Base-by-base conservation (phyloP, 92 coral and sea anemone genomes). In the Paramuricea clavata region DNA sequence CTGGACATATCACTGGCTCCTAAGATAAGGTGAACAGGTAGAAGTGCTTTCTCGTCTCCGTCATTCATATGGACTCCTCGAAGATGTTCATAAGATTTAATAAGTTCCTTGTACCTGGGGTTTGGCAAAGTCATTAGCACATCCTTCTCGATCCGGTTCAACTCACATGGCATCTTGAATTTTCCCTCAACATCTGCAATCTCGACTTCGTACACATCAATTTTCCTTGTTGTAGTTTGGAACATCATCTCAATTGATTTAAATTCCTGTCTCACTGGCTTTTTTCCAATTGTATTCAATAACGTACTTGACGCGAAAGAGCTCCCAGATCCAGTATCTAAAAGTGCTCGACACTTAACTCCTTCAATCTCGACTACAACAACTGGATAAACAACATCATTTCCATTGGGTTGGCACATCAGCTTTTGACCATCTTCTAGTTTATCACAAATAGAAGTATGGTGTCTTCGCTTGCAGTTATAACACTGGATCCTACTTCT, bases 1-100 rank as follows among this genome's bases (percentile, higher is more conserved):
- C 52, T 47, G 52, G 52, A 47, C 52, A 47, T 12, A 12, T 39
- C 52, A 15, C 52, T 47, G 52, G 15, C 9, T 47, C 52, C 52
- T 47, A 47, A n/a, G n/a, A n/a, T n/a, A n/a, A 86, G 86, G 64
- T 87, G 82, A 12, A 87, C 87, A 11, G 87, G 91, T 10, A 81
- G 61, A 12, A 69, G 76, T 25, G 4, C 21, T 59, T 87, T 87
- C 22, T 13, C 49, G 36, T 81, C 91, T 26, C 25, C 22, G 25
- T 87, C 87, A 41, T 81, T 86, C 87, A 61, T 61, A 25, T 22
- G 69, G 5, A 61, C 69, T 22, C 69, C 69, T 61, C 17, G 10
- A 27, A 61, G 69, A 13, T 61, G 69, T 13, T 22, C 31, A 27
- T 61, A 8, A 9, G 30, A 4, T 22, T 2, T 26, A 21, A 61